Evolutionary conservation across 2,888 invertebrate species (phyloP).

Genomic region (Caenorhabditis angaria): DNA sequence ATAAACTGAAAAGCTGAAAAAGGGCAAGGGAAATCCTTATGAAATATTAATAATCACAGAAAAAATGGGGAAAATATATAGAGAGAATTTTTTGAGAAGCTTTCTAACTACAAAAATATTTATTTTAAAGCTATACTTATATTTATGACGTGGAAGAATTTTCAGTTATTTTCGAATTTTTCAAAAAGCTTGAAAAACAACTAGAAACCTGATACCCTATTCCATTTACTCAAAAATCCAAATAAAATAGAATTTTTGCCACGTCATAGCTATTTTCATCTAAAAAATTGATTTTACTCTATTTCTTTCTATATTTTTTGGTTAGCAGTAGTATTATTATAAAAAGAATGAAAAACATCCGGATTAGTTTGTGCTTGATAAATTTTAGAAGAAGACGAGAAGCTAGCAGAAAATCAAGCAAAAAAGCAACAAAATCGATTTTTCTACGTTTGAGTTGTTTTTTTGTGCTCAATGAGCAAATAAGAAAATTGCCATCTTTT

Average conservation of each 20-base stretch:
- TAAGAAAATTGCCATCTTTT: not conserved
- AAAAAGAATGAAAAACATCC: constrained; percentile 1
- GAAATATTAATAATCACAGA: not conserved
- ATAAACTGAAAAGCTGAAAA: not conserved
- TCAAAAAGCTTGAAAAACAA: too few relatives aligned
- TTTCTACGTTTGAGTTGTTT: not conserved
- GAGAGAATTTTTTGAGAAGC: not conserved
- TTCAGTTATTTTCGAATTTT: too few relatives aligned
- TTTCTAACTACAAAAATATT: not conserved
- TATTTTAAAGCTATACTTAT: not conserved
- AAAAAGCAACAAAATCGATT: not conserved
- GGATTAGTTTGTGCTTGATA: not conserved
- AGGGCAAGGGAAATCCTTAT: not conserved
- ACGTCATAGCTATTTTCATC: too few relatives aligned
- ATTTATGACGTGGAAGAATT: not conserved
- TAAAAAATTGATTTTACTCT: too few relatives aligned
- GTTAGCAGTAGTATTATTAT: too few relatives aligned
- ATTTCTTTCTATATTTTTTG: too few relatives aligned
- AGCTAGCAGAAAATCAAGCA: too few relatives aligned
- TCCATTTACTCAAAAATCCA: too few relatives aligned
- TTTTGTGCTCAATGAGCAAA: too few relatives aligned
- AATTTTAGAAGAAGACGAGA: too few relatives aligned
- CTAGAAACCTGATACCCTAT: too few relatives aligned
- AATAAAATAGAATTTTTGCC: too few relatives aligned
- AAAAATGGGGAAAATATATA: not conserved